phyloP scores from a whole-genome alignment of 2,888 invertebrate species.

The Drosophila peninsularis region DNA sequence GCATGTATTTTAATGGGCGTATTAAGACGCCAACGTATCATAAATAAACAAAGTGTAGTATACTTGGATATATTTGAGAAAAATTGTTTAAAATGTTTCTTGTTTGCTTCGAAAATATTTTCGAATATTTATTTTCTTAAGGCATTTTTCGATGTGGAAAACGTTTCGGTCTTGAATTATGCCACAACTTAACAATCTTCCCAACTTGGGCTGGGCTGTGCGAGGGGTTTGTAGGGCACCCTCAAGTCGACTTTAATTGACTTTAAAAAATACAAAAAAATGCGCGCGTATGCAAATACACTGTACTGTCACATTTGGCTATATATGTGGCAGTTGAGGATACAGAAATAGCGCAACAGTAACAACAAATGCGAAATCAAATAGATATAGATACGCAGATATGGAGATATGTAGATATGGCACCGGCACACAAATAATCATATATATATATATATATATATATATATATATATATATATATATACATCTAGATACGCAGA shows the following conservation, averaged over 20 bases:
- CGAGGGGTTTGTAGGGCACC: slow-evolving; percentile 28
- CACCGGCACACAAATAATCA: slow-evolving; percentile 2
- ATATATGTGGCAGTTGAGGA: slow-evolving; percentile 26
- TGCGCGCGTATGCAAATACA: slow-evolving; percentile 47
- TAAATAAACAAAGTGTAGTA: slow-evolving; percentile 29
- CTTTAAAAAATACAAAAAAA: not conserved
- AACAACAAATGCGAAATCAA: slow-evolving; percentile 67
- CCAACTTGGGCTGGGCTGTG: too few species aligned
- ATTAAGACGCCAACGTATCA: slow-evolving; percentile 35
- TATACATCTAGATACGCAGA: slow-evolving; percentile 12
- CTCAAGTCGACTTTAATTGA: slow-evolving; percentile 28
- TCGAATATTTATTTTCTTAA: not conserved
- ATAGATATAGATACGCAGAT: slow-evolving; percentile 46
- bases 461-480: slow-evolving; percentile 1
- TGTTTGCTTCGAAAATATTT: not conserved
- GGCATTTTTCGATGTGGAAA: not conserved
- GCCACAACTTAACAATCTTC: too few species aligned
- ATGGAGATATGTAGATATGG: slow-evolving; percentile 16
- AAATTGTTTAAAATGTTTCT: not conserved
- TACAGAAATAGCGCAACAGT: slow-evolving; percentile 60
- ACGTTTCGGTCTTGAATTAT: not conserved
- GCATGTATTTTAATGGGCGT: slow-evolving; percentile 52
- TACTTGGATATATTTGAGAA: slow-evolving; percentile 3
- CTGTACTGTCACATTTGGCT: slow-evolving; percentile 44
- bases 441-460: slow-evolving; percentile 5